A percentile compares a stretch with the other conserved stretches of the same genome.
These are phyloP conservation scores for Taxidea taxus DNA, from an alignment of 2,113 vertebrate genomes.

Conservation along the genomic window DNA sequence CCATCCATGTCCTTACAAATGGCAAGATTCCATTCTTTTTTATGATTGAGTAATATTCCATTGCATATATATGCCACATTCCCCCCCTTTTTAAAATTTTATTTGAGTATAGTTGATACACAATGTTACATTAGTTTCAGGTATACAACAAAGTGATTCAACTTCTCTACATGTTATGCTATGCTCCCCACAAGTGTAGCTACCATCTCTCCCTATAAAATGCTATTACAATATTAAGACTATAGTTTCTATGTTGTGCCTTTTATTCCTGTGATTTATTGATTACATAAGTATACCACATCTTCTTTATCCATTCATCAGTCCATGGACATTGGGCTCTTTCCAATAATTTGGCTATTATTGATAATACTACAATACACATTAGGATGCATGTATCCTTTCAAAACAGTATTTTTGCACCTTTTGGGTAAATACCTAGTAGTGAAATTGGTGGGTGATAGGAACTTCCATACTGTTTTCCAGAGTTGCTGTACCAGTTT, in stretches of 20 bases:
- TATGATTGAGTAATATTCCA: background rate
- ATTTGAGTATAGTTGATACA: too few relatives aligned
- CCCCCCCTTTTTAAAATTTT: too few relatives aligned
- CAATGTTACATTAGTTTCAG: too few relatives aligned
- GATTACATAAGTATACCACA: background rate
- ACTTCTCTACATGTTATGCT: too few relatives aligned
- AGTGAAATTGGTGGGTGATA: background rate
- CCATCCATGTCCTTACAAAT: background rate
- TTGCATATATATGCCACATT: background rate
- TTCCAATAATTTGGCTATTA: background rate
- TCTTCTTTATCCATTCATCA: background rate
- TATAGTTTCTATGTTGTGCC: too few relatives aligned
- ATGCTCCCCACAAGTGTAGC: too few relatives aligned
- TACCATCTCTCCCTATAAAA: too few relatives aligned
- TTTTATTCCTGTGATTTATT: too few relatives aligned
- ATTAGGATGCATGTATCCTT: background rate
- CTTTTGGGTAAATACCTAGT: background rate
- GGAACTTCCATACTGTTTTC: background rate
- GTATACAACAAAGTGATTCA: too few relatives aligned
- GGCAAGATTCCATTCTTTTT: background rate
- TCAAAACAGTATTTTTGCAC: background rate
- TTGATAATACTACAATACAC: background rate
- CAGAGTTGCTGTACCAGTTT: background rate
- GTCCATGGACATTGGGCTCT: background rate
- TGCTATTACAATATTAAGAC: too few relatives aligned